Evolutionary conservation across 2,797 vertebrate genomes (phyloP).

Genomic region (Fistularia commersonii): DNA sequence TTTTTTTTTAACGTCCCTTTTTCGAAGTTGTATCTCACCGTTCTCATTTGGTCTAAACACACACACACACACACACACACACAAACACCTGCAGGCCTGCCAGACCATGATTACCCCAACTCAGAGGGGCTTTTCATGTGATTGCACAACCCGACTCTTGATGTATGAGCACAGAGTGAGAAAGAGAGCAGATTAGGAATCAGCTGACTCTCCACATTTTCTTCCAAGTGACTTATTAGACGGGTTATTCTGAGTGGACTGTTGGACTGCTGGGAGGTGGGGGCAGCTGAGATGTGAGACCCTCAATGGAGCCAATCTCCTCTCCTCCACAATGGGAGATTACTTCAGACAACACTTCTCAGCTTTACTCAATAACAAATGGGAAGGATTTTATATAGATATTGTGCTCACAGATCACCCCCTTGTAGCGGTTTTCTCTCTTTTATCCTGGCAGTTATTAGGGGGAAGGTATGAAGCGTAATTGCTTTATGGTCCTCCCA

Average conservation of each 20-base stretch:
- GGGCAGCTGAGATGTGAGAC: slow-evolving; percentile 41
- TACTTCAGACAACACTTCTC: slow-evolving; percentile 45
- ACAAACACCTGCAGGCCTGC: slow-evolving; percentile 53
- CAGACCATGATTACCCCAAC: slow-evolving; percentile 50
- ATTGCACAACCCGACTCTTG: slow-evolving; percentile 67
- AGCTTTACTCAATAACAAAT: slow-evolving; percentile 37
- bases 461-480: neutral
- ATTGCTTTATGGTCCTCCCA: slow-evolving; percentile 1
- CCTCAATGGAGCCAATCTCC: slow-evolving; percentile 48
- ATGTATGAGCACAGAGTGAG: slow-evolving; percentile 60
- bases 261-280: slow-evolving; percentile 35
- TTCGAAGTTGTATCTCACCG: no score
- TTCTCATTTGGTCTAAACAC: no score
- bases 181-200: slow-evolving; percentile 73
- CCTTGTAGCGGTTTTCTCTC: no score
- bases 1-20: no score
- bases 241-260: slow-evolving; percentile 61
- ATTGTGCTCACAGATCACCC: slow-evolving; percentile 3
- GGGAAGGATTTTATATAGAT: slow-evolving; percentile 18
- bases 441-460: no score
- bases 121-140: slow-evolving; percentile 61
- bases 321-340: slow-evolving; percentile 37
- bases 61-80: slow-evolving; percentile 26
- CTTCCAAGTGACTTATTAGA: slow-evolving; percentile 74
- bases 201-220: slow-evolving; percentile 75